Base-by-base conservation (phyloP, 1,140 invertebrate species). In the Trachymyrmex cornetzi region DNA sequence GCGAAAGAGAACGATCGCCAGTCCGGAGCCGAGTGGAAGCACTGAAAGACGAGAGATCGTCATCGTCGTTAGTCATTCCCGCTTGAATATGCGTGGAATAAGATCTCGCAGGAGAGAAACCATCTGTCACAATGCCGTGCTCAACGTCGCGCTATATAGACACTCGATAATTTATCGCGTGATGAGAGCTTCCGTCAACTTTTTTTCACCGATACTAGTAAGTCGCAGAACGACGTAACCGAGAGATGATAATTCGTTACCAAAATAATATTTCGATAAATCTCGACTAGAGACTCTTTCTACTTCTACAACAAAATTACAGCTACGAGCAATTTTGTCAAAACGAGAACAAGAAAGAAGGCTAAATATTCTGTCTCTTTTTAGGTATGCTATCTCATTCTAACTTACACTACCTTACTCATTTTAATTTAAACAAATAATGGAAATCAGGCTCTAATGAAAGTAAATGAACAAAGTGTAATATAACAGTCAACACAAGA, bases 1-100 rank as follows among this genome's bases (percentile, higher is more conserved):
- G 38, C 86, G 74, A 74, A 71, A 53, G 75, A 77, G 74, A 74
- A 27, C 87, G 59, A 86, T 89, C 87, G 69, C 87, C 67, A 89
- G 87, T 48, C 87, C 64, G 64, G 59, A 66, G 57, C 88, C 88
- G 81, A 79, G 50, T 57, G 71, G 61, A 67, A 77, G 22, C 67
- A 19, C 55, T 34, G 64, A 80, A 88, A 69, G 57, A 85, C 30
- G 75, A 77, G 24, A 82, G 72, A 89, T 89, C 86, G 86, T 89
- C 88, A 69, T 59, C 57, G 79, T 90, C 89, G 87, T 90, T 89
- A 89, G 88, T 90, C 88, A 89, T 89, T 69, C 71, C 44, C 71
- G 38, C 14, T 71, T 3, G 44, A 71, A 55, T 19, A 57, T 77
- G 63, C 48, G 44, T 24, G 22, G 80, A 84, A 75, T 84, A 74